These are phyloP conservation scores for Huso huso DNA, from an alignment of 2,797 vertebrate genomes.

Conservation along the genomic window DNA sequence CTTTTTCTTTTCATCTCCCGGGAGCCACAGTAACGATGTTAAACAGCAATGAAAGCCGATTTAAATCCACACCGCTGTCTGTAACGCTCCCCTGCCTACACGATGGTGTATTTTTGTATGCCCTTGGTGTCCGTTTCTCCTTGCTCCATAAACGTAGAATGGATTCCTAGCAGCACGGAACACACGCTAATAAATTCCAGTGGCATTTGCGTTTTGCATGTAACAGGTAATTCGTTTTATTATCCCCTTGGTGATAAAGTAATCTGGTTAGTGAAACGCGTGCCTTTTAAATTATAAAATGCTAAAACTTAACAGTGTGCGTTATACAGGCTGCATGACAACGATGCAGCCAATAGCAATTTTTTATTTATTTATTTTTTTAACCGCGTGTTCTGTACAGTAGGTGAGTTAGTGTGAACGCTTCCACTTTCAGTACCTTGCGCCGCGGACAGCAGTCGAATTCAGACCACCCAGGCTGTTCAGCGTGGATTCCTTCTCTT, in stretches of 20 bases:
- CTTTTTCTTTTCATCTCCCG: no score
- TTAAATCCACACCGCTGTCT: not conserved
- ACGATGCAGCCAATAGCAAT: not conserved
- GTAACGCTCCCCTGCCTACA: not conserved
- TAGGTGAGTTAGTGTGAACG: not conserved
- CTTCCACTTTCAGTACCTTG: not conserved
- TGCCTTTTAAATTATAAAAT: constrained; percentile 17
- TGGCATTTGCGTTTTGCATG: constrained; percentile 40
- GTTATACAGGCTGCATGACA: not conserved
- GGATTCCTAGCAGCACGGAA: constrained; percentile 39
- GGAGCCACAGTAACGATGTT: no score
- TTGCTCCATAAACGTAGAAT: constrained; percentile 50
- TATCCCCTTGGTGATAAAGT: constrained; percentile 25
- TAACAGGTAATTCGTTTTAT: constrained; percentile 43
- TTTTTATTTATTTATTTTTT: not conserved
- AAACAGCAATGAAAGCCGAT: not conserved
- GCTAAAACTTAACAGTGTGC: not conserved
- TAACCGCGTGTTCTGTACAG: not conserved
- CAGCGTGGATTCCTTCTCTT: constrained; percentile 6
- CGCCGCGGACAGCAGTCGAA: no score
- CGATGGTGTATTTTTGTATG: not conserved
- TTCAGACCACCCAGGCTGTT: no score
- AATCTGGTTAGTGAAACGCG: constrained; percentile 27
- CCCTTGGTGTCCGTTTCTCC: constrained; percentile 14
- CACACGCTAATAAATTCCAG: constrained; percentile 37